Evolutionary conservation across 2,797 vertebrate species (phyloP).

Genomic region (Myripristis jacobus): DNA sequence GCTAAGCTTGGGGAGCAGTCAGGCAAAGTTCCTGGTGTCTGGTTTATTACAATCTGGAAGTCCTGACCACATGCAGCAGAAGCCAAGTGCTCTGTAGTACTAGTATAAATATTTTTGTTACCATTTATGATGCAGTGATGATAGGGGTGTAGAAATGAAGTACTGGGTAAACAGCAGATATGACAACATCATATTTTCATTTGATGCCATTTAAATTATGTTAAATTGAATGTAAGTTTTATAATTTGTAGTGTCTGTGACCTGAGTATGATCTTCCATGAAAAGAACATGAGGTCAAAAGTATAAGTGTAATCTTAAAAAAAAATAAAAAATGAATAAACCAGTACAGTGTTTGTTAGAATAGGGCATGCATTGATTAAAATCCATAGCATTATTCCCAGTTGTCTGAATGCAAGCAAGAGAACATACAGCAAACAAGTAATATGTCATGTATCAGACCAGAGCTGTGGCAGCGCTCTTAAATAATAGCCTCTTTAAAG

Average conservation of each 20-base stretch:
- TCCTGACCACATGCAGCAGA: constrained; percentile 64
- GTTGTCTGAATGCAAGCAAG: constrained; percentile 14
- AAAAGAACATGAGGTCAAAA: constrained; percentile 9
- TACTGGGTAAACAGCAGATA: constrained; percentile 13
- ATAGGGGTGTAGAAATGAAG: constrained; percentile 7
- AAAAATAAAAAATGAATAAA: constrained; percentile 32
- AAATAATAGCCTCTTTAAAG: constrained; percentile 60
- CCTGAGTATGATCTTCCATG: neutral
- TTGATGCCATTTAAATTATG: neutral
- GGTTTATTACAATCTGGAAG: constrained; percentile 59
- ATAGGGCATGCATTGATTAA: constrained; percentile 37
- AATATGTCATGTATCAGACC: constrained; percentile 30
- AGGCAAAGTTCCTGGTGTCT: constrained; percentile 60
- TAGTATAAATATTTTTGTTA: constrained; percentile 45
- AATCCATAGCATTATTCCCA: constrained; percentile 31
- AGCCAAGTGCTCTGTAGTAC: constrained; percentile 38
- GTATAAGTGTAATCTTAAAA: constrained; percentile 24
- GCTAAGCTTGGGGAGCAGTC: constrained; percentile 57
- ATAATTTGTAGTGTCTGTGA: constrained; percentile 1
- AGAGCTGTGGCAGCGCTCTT: constrained; percentile 31
- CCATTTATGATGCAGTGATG: constrained; percentile 32
- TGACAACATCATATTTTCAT: constrained; percentile 1
- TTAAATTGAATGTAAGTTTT: neutral
- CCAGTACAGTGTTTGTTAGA: constrained; percentile 45
- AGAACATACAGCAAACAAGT: constrained; percentile 19